phyloP scores from a whole-genome alignment of 2,888 invertebrate species.

The Dioctria rufipes region DNA sequence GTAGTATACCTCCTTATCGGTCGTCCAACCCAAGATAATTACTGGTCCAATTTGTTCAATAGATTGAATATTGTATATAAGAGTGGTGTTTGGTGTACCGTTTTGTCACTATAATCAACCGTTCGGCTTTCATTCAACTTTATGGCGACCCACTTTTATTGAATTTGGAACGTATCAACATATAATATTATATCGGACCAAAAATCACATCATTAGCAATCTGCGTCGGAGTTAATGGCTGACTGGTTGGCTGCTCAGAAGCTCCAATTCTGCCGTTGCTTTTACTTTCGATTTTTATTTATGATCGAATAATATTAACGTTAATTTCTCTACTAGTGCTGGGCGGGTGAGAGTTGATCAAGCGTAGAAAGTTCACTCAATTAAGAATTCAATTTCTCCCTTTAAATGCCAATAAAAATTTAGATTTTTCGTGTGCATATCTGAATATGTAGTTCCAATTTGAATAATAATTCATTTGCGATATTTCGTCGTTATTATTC shows the following conservation, averaged over 20 bases:
- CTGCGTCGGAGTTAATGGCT: constrained; percentile 36
- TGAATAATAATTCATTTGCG: not conserved
- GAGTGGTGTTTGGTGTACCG: constrained; percentile 12
- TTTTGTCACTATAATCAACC: not conserved
- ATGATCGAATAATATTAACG: not conserved
- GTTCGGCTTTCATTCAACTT: not conserved
- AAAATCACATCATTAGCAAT: constrained; percentile 21
- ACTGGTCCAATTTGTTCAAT: constrained; percentile 14
- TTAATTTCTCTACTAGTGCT: not conserved
- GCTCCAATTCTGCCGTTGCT: constrained; percentile 7
- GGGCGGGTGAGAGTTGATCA: not conserved
- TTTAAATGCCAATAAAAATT: not conserved
- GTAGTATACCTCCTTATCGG: not conserved
- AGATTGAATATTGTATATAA: constrained; percentile 12
- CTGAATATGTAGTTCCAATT: not conserved
- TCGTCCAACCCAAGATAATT: constrained; percentile 9
- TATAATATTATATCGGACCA: not conserved
- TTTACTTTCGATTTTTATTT: constrained; percentile 44
- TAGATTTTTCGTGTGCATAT: not conserved
- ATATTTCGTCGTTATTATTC: not conserved
- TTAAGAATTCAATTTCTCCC: constrained; percentile 13
- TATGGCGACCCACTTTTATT: constrained; percentile 8
- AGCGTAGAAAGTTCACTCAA: constrained; percentile 2
- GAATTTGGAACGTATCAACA: constrained; percentile 15
- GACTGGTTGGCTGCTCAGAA: not conserved